Percentiles rank a stretch among this genome's conserved stretches.
These are phyloP conservation scores for Thereva nobilitata DNA, from an alignment of 2,888 invertebrate species.

Conservation along the genomic window DNA sequence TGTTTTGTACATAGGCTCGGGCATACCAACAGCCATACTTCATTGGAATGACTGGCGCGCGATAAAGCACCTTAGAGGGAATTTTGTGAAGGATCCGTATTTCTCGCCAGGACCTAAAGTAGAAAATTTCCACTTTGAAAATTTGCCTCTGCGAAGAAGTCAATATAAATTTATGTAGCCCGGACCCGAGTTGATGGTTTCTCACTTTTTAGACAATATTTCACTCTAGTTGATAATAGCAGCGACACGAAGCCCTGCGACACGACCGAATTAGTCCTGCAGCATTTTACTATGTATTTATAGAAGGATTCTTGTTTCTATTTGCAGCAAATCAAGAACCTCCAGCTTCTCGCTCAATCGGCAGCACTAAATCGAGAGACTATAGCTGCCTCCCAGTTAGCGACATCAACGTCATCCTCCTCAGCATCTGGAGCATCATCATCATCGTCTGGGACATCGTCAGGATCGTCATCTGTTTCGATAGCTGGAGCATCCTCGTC, in stretches of 20 bases:
- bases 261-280: not conserved
- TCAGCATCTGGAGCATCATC: slow-evolving; percentile 38
- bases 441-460: slow-evolving; percentile 40
- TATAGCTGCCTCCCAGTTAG: slow-evolving; percentile 58
- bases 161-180: too few species aligned
- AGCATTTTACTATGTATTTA: not conserved
- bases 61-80: slow-evolving; percentile 7
- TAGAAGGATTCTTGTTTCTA: slow-evolving; percentile 3
- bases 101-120: not conserved
- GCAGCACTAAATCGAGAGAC: slow-evolving; percentile 58
- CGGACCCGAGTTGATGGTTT: too few species aligned
- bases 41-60: slow-evolving; percentile 9
- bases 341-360: slow-evolving; percentile 57
- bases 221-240: not conserved
- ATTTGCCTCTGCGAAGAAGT: too few species aligned
- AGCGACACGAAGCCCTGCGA: not conserved
- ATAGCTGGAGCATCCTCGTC: slow-evolving; percentile 42
- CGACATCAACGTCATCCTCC: slow-evolving; percentile 51
- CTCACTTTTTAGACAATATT: too few species aligned
- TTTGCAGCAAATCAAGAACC: slow-evolving; percentile 57
- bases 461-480: slow-evolving; percentile 42
- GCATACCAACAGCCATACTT: not conserved
- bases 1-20: slow-evolving; percentile 1
- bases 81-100: not conserved
- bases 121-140: not conserved